Percentiles rank a stretch among this genome's conserved stretches.
Evolutionary conservation across 2,797 vertebrate genomes (phyloP).

Genomic region (Ctenopoma kingsleyae): DNA sequence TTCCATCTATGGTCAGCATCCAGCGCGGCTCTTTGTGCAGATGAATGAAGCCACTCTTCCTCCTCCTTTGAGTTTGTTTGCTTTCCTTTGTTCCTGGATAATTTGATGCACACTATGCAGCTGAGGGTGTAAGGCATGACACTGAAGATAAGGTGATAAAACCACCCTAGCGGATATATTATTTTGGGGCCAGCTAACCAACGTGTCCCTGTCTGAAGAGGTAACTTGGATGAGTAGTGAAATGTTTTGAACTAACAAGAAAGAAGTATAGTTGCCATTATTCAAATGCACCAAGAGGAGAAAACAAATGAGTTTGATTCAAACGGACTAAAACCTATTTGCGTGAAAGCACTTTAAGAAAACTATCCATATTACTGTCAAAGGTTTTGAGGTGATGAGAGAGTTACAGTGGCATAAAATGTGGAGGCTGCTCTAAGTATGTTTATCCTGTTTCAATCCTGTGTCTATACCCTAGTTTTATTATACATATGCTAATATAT

Average conservation of each 20-base stretch:
- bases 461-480: background rate
- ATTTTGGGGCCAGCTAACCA: no score
- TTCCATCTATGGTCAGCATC: background rate
- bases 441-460: background rate
- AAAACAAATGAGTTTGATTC: no score
- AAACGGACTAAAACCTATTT: no score
- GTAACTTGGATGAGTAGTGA: no score
- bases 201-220: no score
- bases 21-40: slow-evolving; percentile 11
- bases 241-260: no score
- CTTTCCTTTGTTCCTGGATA: slow-evolving; percentile 3
- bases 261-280: no score
- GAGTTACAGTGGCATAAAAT: background rate
- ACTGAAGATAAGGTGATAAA: background rate
- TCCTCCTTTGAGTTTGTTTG: background rate
- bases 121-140: background rate
- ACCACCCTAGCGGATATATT: no score
- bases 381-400: background rate
- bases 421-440: background rate
- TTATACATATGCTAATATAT: no score
- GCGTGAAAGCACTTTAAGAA: no score
- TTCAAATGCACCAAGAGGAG: no score
- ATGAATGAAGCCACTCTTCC: slow-evolving; percentile 1
- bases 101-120: background rate
- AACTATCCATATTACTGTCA: background rate